Evolutionary conservation across 2,888 invertebrate species (phyloP).

Genomic region (Eupithecia subfuscata): DNA sequence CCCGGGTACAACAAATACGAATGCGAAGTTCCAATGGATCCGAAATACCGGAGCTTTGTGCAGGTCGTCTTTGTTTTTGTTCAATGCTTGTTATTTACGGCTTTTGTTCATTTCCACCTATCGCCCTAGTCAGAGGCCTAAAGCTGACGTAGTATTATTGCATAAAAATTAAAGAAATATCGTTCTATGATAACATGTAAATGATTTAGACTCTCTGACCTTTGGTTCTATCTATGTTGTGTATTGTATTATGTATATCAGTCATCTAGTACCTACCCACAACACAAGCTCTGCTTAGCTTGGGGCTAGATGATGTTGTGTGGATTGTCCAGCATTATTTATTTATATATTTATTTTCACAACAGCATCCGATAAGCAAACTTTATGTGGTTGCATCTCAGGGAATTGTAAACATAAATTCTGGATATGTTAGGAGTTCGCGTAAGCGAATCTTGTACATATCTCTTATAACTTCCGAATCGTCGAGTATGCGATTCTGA

Average conservation of each 20-base stretch:
- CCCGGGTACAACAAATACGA: conserved; percentile 20
- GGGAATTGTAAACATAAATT: conserved; percentile 37
- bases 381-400: conserved; percentile 19
- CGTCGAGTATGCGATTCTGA: conserved; percentile 50
- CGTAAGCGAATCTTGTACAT: conserved; percentile 46
- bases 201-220: background rate
- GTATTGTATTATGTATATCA: too few relatives aligned
- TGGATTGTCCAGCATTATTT: too few relatives aligned
- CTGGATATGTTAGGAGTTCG: conserved; percentile 35
- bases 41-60: conserved; percentile 28
- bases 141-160: background rate
- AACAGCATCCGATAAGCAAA: conserved; percentile 6
- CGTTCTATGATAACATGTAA: background rate
- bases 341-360: conserved; percentile 5
- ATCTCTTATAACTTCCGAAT: conserved; percentile 53
- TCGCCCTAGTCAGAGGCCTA: background rate
- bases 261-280: too few relatives aligned
- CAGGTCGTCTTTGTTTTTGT: conserved; percentile 25
- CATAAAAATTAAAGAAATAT: background rate
- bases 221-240: background rate
- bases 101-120: conserved; percentile 25
- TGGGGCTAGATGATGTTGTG: too few relatives aligned
- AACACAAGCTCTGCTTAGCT: too few relatives aligned
- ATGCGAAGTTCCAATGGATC: conserved; percentile 24
- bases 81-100: conserved; percentile 33